Evolutionary conservation across 1,140 invertebrate genomes (phyloP).

Genomic region (Dendroctonus valens): DNA sequence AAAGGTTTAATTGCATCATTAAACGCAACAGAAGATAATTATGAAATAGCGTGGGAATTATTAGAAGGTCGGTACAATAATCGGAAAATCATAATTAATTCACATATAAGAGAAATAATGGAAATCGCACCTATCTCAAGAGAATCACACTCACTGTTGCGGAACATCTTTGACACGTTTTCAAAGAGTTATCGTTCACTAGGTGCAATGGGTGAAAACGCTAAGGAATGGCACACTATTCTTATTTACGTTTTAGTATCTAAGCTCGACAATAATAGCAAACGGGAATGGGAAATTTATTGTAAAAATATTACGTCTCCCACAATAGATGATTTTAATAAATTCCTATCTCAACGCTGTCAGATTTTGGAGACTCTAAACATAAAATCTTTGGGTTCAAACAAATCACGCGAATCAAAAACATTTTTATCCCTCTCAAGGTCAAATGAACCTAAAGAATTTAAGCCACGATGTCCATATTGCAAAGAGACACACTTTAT

Average conservation of each 20-base stretch:
- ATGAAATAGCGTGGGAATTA: not conserved
- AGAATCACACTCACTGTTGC: not conserved
- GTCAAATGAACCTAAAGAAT: not conserved
- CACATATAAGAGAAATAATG: not conserved
- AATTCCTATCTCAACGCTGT: conserved; percentile 20
- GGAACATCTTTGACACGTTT: not conserved
- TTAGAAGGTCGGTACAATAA: not conserved
- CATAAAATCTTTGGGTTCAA: not conserved
- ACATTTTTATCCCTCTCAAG: conserved; percentile 5
- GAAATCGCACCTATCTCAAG: not conserved
- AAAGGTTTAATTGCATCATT: not conserved
- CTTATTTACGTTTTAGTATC: not conserved
- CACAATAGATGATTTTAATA: conserved; percentile 11
- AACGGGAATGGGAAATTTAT: not conserved
- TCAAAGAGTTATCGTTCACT: not conserved
- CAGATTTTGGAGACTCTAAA: conserved; percentile 23
- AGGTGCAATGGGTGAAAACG: not conserved
- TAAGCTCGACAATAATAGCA: not conserved
- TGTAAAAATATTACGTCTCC: conserved; percentile 1
- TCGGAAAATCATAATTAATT: not conserved
- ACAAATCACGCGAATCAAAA: not conserved
- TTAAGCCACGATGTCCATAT: not conserved
- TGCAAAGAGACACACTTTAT: conserved; percentile 12
- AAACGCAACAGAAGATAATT: not conserved
- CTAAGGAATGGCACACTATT: not conserved